These are phyloP conservation scores for Cirrhinus molitorella DNA, from an alignment of 2,797 vertebrate genomes.

Conservation along the genomic window DNA sequence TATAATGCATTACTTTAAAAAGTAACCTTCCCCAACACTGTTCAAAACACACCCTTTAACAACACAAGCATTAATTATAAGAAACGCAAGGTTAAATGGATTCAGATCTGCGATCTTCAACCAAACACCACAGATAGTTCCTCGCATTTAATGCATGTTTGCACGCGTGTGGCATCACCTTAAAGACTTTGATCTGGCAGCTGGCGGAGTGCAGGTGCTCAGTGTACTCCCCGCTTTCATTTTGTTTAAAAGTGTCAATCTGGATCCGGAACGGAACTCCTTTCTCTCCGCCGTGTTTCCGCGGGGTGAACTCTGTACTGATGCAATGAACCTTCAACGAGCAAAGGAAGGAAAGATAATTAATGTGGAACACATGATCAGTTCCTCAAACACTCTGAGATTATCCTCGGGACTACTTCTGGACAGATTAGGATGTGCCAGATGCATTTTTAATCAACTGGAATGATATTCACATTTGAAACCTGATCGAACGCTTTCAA, in stretches of 20 bases:
- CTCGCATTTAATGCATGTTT: constrained; percentile 3
- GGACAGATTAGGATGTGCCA: background rate
- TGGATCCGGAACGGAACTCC: constrained; percentile 95
- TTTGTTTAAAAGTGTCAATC: constrained; percentile 91
- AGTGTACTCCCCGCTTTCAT: constrained; percentile 87
- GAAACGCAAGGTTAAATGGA: background rate
- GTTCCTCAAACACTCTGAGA: background rate
- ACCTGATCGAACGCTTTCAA: background rate
- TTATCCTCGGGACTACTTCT: background rate
- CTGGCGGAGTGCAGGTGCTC: constrained; percentile 92
- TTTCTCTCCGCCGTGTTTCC: constrained; percentile 96
- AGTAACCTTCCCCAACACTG: too few relatives aligned
- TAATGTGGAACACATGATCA: background rate
- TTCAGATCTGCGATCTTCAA: background rate
- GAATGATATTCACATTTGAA: constrained; percentile 19
- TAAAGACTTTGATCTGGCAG: constrained; percentile 99
- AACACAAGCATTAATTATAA: background rate
- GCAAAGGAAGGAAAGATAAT: background rate
- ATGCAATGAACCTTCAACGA: constrained; percentile 91
- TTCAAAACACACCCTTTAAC: too few relatives aligned
- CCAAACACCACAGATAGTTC: background rate
- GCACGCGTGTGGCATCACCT: constrained; percentile 77
- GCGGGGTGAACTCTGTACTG: constrained; percentile 96
- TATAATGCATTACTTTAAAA: too few relatives aligned
- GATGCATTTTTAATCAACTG: background rate